Evolutionary conservation across 2,888 invertebrate species (phyloP).

Genomic region (Lasioglossum morio): DNA sequence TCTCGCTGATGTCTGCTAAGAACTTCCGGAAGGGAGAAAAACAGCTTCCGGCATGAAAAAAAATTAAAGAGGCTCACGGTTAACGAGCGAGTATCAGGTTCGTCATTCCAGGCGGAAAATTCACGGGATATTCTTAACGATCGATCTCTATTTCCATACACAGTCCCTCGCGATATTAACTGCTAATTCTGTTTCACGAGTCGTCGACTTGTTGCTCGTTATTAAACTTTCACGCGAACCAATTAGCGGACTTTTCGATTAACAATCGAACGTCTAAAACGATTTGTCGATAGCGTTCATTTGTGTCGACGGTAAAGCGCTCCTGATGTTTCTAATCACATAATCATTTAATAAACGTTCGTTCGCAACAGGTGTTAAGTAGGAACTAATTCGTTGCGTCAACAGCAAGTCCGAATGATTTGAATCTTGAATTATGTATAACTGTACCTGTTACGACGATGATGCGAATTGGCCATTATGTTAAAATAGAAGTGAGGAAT

Average conservation of each 20-base stretch:
- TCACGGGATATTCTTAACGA: background rate
- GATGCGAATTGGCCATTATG: background rate
- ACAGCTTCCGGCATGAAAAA: background rate
- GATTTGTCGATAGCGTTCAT: background rate
- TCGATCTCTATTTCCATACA: background rate
- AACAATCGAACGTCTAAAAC: background rate
- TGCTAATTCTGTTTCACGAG: background rate
- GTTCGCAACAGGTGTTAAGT: too few species aligned
- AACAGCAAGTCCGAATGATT: too few species aligned
- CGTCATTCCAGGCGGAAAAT: background rate
- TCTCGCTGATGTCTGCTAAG: background rate
- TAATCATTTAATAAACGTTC: too few species aligned
- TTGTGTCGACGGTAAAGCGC: accelerated
- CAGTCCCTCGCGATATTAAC: background rate
- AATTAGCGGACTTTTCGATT: background rate
- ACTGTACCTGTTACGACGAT: background rate
- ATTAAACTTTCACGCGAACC: background rate
- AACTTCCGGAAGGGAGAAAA: background rate
- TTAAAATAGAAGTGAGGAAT: background rate
- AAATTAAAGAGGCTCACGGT: background rate
- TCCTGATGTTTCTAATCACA: background rate
- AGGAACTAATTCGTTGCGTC: too few species aligned
- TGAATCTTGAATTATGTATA: too few species aligned
- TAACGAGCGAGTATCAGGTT: background rate
- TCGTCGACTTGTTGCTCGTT: background rate